Percentiles rank a stretch among this genome's conserved stretches.
phyloP scores from a whole-genome alignment of 2,888 invertebrate species.

The Trichopria drosophilae region DNA sequence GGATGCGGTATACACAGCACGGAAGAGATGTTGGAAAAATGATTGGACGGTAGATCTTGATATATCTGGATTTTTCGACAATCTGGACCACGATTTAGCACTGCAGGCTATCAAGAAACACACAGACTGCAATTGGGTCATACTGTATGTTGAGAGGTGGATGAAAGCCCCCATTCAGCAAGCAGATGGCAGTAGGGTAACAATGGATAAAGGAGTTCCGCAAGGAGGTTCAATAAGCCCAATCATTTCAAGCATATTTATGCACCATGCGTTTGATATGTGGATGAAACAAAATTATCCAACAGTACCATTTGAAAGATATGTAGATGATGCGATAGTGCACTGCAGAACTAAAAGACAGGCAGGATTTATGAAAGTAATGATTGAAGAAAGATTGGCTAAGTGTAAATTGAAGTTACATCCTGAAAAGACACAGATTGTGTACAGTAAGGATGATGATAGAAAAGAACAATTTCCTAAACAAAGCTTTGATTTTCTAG shows the following conservation, averaged over 20 bases:
- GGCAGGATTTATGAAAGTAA: neutral
- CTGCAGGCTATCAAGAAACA: constrained; percentile 1
- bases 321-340: constrained; percentile 4
- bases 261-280: constrained; percentile 8
- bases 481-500: neutral
- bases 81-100: neutral
- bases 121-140: neutral
- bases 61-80: constrained; percentile 5
- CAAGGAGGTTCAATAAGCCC: constrained; percentile 10
- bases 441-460: neutral
- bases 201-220: neutral
- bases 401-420: neutral
- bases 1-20: constrained; percentile 1
- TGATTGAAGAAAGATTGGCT: neutral
- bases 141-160: constrained; percentile 5
- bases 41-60: constrained; percentile 5
- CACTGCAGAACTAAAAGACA: constrained; percentile 4
- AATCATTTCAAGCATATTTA: neutral
- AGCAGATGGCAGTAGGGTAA: neutral
- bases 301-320: neutral
- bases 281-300: constrained; percentile 8
- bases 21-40: constrained; percentile 5
- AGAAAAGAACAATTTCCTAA: neutral
- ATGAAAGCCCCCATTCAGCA: constrained; percentile 4
- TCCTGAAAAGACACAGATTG: constrained; percentile 4